phyloP scores from a whole-genome alignment of 1,140 invertebrate genomes.

The Ceratoteleas bidentatus region DNA sequence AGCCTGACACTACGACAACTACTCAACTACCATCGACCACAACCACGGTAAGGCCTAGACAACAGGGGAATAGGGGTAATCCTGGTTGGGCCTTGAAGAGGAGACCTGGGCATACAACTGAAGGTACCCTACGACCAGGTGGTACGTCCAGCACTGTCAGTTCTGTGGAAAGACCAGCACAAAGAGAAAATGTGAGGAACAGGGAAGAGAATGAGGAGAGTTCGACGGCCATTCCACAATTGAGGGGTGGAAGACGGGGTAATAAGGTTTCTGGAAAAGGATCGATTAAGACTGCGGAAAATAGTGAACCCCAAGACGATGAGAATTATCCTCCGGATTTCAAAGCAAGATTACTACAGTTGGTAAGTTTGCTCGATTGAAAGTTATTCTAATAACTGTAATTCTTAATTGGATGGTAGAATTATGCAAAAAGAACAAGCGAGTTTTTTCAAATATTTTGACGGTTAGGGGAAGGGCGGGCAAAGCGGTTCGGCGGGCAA shows the following conservation, averaged over 20 bases:
- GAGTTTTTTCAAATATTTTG: too few relatives aligned
- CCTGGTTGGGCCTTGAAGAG: slow-evolving; percentile 75
- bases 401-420: slow-evolving; percentile 12
- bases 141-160: slow-evolving; percentile 10
- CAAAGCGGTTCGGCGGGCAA: too few relatives aligned
- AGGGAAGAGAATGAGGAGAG: slow-evolving; percentile 13
- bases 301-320: slow-evolving; percentile 60
- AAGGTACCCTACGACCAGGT: slow-evolving; percentile 18
- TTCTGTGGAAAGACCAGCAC: slow-evolving; percentile 14
- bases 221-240: neutral
- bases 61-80: slow-evolving; percentile 63
- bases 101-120: slow-evolving; percentile 63
- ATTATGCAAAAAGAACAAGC: too few relatives aligned
- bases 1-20: neutral
- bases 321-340: slow-evolving; percentile 79
- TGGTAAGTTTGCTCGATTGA: slow-evolving; percentile 71
- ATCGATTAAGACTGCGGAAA: slow-evolving; percentile 23
- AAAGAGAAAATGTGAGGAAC: slow-evolving; percentile 22
- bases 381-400: neutral
- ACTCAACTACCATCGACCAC: neutral
- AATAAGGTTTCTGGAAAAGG: slow-evolving; percentile 67
- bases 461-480: too few relatives aligned
- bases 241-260: slow-evolving; percentile 61
- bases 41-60: slow-evolving; percentile 17
- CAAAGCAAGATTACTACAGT: slow-evolving; percentile 74